These are phyloP conservation scores for Synanthedon andrenaeformis DNA, from an alignment of 2,888 invertebrate species.

Conservation along the genomic window DNA sequence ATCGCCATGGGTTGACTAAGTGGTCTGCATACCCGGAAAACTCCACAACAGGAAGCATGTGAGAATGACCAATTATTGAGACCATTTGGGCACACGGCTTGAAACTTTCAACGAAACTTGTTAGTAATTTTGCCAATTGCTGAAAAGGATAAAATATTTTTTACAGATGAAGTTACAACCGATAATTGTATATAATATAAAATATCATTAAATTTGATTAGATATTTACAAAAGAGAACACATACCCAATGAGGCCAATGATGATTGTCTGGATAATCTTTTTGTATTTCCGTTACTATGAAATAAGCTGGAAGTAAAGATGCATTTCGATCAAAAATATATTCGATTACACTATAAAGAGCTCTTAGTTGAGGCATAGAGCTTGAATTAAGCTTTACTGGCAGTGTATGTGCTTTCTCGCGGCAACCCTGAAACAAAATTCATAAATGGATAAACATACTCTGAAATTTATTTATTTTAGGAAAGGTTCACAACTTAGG, in stretches of 20 bases:
- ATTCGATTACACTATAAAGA: constrained; percentile 83
- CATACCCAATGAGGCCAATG: constrained; percentile 93
- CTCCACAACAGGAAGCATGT: constrained; percentile 94
- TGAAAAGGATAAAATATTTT: constrained; percentile 35
- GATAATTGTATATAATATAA: too few relatives aligned
- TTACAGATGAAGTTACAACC: too few relatives aligned
- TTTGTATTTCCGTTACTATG: constrained; percentile 94
- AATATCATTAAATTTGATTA: too few relatives aligned
- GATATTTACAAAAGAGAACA: too few relatives aligned
- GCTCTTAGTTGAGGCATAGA: constrained; percentile 85
- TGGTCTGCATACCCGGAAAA: constrained; percentile 92
- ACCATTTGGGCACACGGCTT: constrained; percentile 96
- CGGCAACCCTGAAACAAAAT: constrained; percentile 75
- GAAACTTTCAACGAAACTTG: constrained; percentile 93
- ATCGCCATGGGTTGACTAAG: constrained; percentile 91
- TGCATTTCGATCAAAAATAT: constrained; percentile 92
- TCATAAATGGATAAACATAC: not conserved
- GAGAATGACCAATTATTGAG: constrained; percentile 88
- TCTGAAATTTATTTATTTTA: not conserved
- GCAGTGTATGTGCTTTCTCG: constrained; percentile 88
- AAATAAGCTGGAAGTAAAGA: constrained; percentile 95
- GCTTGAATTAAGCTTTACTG: constrained; percentile 81
- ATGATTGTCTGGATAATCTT: constrained; percentile 83
- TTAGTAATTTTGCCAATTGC: constrained; percentile 87
- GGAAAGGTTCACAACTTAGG: not conserved